These are phyloP conservation scores for Scelioninae gen. 2 DNA, from an alignment of 2,888 invertebrate genomes.

Conservation along the genomic window DNA sequence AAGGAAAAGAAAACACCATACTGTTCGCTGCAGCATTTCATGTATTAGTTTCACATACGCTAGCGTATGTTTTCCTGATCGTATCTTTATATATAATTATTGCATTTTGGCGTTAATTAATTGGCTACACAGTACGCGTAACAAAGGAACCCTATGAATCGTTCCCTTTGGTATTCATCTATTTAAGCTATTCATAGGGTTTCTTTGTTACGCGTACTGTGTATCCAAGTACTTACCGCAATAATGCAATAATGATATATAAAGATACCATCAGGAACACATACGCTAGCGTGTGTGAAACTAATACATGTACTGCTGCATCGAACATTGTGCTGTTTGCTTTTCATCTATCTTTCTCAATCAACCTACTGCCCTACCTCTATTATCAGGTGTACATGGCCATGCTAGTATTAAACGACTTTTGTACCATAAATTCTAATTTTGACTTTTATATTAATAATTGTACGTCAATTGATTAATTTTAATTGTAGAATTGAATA, in stretches of 20 bases:
- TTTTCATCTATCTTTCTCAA: no score
- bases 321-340: no score
- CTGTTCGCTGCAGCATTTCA: slow-evolving; percentile 37
- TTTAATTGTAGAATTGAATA: no score
- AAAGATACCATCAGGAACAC: slow-evolving; percentile 71
- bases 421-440: no score
- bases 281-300: slow-evolving; percentile 26
- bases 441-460: no score
- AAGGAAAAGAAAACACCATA: no score
- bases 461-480: no score
- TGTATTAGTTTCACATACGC: slow-evolving; percentile 37
- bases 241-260: slow-evolving; percentile 70
- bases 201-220: slow-evolving; percentile 63
- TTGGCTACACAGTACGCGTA: slow-evolving; percentile 69
- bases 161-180: slow-evolving; percentile 55
- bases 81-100: slow-evolving; percentile 74
- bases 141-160: slow-evolving; percentile 58
- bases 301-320: slow-evolving; percentile 40
- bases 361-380: no score
- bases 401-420: no score
- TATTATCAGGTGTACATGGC: no score
- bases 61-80: slow-evolving; percentile 61
- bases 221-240: slow-evolving; percentile 74
- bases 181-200: slow-evolving; percentile 48
- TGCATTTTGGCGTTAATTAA: slow-evolving; percentile 71